Evolutionary conservation across 2,888 invertebrate genomes (phyloP).

Genomic region (Platerodrilus igneus): DNA sequence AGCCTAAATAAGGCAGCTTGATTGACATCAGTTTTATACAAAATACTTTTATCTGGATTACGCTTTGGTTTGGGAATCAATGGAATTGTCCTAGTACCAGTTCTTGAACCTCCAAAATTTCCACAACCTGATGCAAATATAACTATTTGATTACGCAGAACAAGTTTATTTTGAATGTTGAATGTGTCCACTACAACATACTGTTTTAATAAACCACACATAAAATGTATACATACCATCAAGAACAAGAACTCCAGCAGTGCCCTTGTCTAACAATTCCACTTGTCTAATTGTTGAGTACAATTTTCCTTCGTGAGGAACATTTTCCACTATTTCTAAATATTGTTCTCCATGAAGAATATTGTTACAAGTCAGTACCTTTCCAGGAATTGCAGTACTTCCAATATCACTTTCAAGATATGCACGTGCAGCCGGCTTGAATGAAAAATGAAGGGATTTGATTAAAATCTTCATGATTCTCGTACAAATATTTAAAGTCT

Average conservation of each 20-base stretch:
- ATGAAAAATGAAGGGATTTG: constrained; percentile 84
- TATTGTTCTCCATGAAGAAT: constrained; percentile 96
- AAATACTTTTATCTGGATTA: constrained; percentile 69
- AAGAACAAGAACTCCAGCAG: constrained; percentile 77
- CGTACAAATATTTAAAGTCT: constrained; percentile 79
- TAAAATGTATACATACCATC: constrained; percentile 32
- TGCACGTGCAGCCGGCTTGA: constrained; percentile 61
- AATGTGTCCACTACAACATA: constrained; percentile 58
- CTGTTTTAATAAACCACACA: neutral
- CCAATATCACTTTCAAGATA: constrained; percentile 53
- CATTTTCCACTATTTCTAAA: constrained; percentile 72
- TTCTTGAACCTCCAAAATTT: constrained; percentile 79
- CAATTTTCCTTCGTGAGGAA: constrained; percentile 65
- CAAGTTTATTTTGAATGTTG: constrained; percentile 63
- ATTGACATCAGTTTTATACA: constrained; percentile 73
- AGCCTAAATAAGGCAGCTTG: constrained; percentile 73
- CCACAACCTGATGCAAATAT: constrained; percentile 81
- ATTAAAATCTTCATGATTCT: constrained; percentile 76
- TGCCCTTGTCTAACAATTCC: constrained; percentile 93
- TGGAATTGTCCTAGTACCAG: constrained; percentile 61
- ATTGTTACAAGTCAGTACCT: constrained; percentile 47
- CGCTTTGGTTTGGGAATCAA: constrained; percentile 67
- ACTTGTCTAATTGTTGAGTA: constrained; percentile 63
- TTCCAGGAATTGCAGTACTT: constrained; percentile 59
- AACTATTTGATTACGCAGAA: constrained; percentile 74